These are phyloP conservation scores for Tanaodytes sp. DNA, from an alignment of 2,888 invertebrate species.

Conservation along the genomic window DNA sequence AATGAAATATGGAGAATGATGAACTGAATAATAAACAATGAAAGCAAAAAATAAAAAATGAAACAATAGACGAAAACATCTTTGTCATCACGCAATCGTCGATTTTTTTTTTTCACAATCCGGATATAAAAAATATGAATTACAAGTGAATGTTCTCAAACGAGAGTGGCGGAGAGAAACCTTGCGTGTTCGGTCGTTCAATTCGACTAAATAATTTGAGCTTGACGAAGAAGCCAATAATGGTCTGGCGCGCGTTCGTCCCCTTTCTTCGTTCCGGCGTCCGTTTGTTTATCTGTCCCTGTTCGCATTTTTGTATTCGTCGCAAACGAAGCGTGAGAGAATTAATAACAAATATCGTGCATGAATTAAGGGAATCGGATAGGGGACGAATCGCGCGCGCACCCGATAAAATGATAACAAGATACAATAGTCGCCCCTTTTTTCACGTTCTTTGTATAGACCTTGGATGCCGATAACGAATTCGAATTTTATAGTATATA, in stretches of 20 bases:
- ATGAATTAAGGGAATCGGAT: no score
- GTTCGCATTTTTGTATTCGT: no score
- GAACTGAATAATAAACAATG: not conserved
- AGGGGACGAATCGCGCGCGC: no score
- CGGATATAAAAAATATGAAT: no score
- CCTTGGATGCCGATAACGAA: slow-evolving; percentile 43
- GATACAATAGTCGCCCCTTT: slow-evolving; percentile 44
- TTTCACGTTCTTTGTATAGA: slow-evolving; percentile 49
- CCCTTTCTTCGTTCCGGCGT: no score
- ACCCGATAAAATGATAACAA: slow-evolving; percentile 22
- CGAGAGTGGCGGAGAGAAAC: slow-evolving; percentile 41
- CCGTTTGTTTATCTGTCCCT: no score
- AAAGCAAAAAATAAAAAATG: slow-evolving; percentile 10
- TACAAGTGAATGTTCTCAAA: no score
- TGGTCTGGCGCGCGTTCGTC: no score
- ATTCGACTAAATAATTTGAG: no score
- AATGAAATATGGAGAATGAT: not conserved
- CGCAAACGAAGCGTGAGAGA: no score
- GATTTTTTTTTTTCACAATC: slow-evolving; percentile 40
- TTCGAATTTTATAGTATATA: no score
- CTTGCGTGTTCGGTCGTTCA: slow-evolving; percentile 52
- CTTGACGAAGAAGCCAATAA: slow-evolving; percentile 27
- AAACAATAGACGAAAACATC: slow-evolving; percentile 22
- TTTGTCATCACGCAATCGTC: slow-evolving; percentile 51
- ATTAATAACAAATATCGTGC: no score